phyloP scores from a whole-genome alignment of 92 coral and sea anemone genomes.

The Muricea muricata region DNA sequence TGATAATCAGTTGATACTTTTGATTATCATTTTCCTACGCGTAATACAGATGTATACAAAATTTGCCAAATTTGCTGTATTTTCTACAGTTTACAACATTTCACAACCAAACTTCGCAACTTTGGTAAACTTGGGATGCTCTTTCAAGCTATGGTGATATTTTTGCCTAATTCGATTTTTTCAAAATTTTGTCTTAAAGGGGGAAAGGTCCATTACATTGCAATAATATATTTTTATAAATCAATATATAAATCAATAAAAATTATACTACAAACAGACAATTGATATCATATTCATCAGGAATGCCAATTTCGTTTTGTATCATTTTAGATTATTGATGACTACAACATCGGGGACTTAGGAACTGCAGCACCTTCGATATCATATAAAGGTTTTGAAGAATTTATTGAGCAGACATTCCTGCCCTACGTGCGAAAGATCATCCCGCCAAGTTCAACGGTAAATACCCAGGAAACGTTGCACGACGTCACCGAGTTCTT shows the following conservation, averaged over 20 bases:
- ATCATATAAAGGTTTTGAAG: conserved; percentile 16
- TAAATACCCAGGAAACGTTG: neutral
- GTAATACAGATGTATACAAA: too few relatives aligned
- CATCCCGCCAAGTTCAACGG: neutral
- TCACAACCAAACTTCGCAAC: too few relatives aligned
- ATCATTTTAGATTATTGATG: conserved; percentile 16
- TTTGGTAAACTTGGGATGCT: too few relatives aligned
- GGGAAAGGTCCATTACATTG: too few relatives aligned
- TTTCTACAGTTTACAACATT: too few relatives aligned
- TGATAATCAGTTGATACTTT: too few relatives aligned
- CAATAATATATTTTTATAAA: neutral
- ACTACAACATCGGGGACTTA: neutral
- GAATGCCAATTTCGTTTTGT: conserved; percentile 8
- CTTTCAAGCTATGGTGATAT: too few relatives aligned
- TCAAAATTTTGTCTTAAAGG: too few relatives aligned
- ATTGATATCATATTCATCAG: neutral
- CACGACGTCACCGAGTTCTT: conserved; percentile 30
- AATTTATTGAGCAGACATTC: conserved; percentile 42
- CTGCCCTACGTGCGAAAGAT: conserved; percentile 52
- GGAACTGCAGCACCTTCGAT: neutral
- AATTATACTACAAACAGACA: neutral
- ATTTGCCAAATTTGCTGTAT: too few relatives aligned
- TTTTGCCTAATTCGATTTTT: too few relatives aligned
- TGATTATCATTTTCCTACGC: too few relatives aligned
- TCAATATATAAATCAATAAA: neutral